Evolutionary conservation across 2,888 invertebrate genomes (phyloP), one percentile per base, ranked within the genome.

Genomic region (Andrena dorsata): DNA sequence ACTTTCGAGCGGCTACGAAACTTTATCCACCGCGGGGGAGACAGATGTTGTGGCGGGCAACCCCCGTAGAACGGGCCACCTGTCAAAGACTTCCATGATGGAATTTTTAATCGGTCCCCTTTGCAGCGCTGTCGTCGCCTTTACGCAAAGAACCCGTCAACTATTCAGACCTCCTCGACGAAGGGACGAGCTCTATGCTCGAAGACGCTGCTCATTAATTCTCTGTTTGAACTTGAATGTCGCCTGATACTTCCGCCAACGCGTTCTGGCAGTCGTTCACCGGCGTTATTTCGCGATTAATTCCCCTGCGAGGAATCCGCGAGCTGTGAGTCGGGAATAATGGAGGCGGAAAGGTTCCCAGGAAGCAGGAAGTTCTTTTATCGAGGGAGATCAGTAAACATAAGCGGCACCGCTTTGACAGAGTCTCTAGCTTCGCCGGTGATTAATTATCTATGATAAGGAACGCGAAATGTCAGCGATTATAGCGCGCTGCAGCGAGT

Each of bases 21-120:
- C 86, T 91, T 91, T 86, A 73, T 63, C 90, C 84, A 76, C 82
- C 74, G 72, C 51, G 20, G 32, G 70, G 49, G n/a, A 61, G 90
- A 90, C 92, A 93, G 92, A 91, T 92, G 92, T 90, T 89, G 80
- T 72, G 70, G 73, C 76, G 82, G 75, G 76, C 87, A 87, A 41
- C 88, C 89, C 90, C 86, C 86, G 80, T 86, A 70, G 84, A 82
- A 76, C 85, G 79, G 79, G 80, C 87, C 93, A 93, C 93, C 93
- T 93, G 93, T 90, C 92, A 90, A 90, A 89, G 89, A 84, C 74
- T 60, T 87, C 86, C 89, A 88, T 92, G 91, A 93, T 93, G 91
- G 93, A 92, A 93, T 93, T 93, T 93, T 93, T 92, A 91, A 93
- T 91, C 85, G 81, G 65, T 16, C 74, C 82, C 64, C 84, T 90